phyloP scores from a whole-genome alignment of 2,113 vertebrate genomes.

The Columba janthina region DNA sequence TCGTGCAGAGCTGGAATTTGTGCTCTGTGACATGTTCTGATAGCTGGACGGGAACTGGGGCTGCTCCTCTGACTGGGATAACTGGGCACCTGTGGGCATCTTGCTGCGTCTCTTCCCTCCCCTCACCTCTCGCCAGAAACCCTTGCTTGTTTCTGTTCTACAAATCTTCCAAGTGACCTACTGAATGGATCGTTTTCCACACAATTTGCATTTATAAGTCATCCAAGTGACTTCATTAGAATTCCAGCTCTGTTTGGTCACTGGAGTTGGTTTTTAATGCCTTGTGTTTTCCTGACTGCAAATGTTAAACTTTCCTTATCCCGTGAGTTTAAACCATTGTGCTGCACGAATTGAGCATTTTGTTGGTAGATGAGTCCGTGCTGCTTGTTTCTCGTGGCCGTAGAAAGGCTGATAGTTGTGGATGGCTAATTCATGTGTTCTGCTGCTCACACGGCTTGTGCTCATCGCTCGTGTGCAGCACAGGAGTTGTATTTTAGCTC shows the following conservation, averaged over 20 bases:
- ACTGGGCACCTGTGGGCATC: constrained; percentile 36
- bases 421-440: background rate
- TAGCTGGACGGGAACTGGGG: constrained; percentile 4
- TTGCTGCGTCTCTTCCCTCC: background rate
- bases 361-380: too few species aligned
- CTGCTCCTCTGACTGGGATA: background rate
- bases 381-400: accelerated
- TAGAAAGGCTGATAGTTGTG: background rate
- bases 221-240: background rate
- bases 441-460: background rate
- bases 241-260: background rate
- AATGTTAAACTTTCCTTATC: too few species aligned
- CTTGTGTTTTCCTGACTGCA: accelerated
- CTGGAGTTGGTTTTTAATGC: background rate
- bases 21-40: background rate
- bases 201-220: constrained; percentile 6
- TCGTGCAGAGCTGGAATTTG: background rate
- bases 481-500: background rate
- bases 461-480: background rate
- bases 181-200: constrained; percentile 12
- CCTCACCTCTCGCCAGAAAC: background rate
- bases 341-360: too few species aligned
- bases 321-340: too few species aligned
- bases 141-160: background rate
- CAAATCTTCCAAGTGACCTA: background rate